A percentile compares a stretch with the other conserved stretches of the same genome.
These are phyloP conservation scores for Tympanoctomys barrerae DNA, from an alignment of 2,797 vertebrate species.

Conservation along the genomic window DNA sequence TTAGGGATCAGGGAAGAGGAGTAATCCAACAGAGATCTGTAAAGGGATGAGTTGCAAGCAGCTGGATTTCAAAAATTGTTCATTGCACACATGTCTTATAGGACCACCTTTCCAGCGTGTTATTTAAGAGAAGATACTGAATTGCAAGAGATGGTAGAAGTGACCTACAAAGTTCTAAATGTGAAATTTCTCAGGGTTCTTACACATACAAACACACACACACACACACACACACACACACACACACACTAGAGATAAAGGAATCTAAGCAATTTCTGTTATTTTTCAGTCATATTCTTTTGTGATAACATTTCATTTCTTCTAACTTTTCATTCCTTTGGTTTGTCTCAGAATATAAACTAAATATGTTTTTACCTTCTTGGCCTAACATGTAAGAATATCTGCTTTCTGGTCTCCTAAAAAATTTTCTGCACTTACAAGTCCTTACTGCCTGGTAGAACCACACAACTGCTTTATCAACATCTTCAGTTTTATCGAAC, in stretches of 20 bases:
- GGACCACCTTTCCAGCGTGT: neutral
- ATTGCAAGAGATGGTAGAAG: neutral
- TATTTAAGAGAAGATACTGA: neutral
- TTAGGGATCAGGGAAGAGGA: neutral
- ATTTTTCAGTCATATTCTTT: neutral
- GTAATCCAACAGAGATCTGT: neutral
- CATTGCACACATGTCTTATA: neutral
- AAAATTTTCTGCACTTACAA: conserved; percentile 28
- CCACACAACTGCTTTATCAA: conserved; percentile 57
- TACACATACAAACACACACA: neutral
- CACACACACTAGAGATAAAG: neutral
- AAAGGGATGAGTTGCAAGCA: neutral
- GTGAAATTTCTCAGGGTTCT: neutral
- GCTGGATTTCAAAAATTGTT: neutral
- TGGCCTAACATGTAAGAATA: conserved; percentile 16
- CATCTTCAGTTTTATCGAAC: conserved; percentile 53
- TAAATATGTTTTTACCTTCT: conserved; percentile 14
- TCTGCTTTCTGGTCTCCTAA: conserved; percentile 2
- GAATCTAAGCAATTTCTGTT: neutral
- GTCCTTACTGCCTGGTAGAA: neutral
- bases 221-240: too few species aligned
- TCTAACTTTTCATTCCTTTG: neutral
- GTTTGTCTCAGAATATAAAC: neutral
- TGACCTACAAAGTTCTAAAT: neutral
- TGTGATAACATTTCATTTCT: conserved; percentile 21